Evolutionary conservation across 2,113 vertebrate species (phyloP).

Genomic region (Myrmecobius fasciatus): DNA sequence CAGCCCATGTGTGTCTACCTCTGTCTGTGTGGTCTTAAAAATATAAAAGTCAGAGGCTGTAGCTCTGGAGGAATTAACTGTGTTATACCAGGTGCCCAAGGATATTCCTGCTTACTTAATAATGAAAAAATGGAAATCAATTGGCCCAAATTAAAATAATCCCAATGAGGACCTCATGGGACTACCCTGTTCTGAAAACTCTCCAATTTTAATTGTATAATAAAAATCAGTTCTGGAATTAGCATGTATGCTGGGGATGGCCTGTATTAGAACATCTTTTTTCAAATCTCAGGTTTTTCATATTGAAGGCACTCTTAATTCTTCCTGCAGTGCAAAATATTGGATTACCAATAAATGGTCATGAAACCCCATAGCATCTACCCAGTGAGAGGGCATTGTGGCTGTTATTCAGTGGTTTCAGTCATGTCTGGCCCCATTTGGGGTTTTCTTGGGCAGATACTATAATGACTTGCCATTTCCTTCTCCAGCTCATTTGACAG

Average conservation of each 20-base stretch:
- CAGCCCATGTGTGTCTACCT: neutral
- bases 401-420: neutral
- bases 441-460: conserved; percentile 13
- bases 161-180: neutral
- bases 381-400: neutral
- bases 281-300: neutral
- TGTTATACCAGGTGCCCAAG: neutral
- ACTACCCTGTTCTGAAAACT: conserved; percentile 7
- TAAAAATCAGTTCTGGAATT: conserved; percentile 33
- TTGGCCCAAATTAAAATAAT: conserved; percentile 18
- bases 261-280: neutral
- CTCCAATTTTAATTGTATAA: conserved; percentile 13
- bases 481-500: conserved; percentile 21
- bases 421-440: neutral
- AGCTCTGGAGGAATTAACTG: neutral
- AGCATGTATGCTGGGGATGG: neutral
- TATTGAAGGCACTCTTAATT: neutral
- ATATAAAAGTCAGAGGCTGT: neutral
- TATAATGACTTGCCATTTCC: conserved; percentile 22
- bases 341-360: neutral
- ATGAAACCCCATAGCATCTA: neutral
- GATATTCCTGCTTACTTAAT: neutral
- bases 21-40: neutral
- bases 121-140: conserved; percentile 18
- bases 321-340: neutral